Evolutionary conservation across 2,888 invertebrate genomes (phyloP).

Genomic region (Drosophila mimetica): DNA sequence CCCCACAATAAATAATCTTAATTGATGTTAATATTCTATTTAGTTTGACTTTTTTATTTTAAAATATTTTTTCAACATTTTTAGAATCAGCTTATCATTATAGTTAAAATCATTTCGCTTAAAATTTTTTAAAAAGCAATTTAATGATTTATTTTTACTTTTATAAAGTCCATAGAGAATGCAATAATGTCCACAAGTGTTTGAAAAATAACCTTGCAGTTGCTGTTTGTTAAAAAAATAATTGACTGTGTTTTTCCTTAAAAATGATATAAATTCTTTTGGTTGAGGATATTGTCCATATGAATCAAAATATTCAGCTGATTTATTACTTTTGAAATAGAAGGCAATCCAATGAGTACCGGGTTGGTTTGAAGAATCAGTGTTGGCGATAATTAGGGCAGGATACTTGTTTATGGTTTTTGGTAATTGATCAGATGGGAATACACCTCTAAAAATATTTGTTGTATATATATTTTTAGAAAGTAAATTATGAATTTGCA

Average conservation of each 20-base stretch:
- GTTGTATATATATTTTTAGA: background rate
- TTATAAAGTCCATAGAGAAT: background rate
- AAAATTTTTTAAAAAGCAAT: constrained; percentile 1
- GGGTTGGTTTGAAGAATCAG: background rate
- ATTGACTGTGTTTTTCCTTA: no score
- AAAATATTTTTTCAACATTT: background rate
- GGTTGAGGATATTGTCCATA: no score
- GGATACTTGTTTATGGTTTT: constrained; percentile 1
- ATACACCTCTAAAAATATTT: background rate
- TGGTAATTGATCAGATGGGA: background rate
- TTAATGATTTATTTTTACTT: background rate
- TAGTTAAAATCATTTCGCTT: background rate
- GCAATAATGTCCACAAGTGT: background rate
- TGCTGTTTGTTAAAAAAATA: no score
- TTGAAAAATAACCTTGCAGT: background rate
- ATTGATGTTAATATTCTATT: background rate
- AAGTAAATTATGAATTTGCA: constrained; percentile 5
- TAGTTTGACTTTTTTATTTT: background rate
- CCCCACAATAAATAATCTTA: background rate
- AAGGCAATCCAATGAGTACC: constrained; percentile 3
- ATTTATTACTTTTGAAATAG: background rate
- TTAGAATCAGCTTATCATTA: constrained; percentile 1
- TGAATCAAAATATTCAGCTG: no score
- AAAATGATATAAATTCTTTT: no score
- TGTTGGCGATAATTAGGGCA: background rate